These are phyloP conservation scores for Temnothorax longispinosus DNA, from an alignment of 1,140 invertebrate genomes.

Conservation along the genomic window DNA sequence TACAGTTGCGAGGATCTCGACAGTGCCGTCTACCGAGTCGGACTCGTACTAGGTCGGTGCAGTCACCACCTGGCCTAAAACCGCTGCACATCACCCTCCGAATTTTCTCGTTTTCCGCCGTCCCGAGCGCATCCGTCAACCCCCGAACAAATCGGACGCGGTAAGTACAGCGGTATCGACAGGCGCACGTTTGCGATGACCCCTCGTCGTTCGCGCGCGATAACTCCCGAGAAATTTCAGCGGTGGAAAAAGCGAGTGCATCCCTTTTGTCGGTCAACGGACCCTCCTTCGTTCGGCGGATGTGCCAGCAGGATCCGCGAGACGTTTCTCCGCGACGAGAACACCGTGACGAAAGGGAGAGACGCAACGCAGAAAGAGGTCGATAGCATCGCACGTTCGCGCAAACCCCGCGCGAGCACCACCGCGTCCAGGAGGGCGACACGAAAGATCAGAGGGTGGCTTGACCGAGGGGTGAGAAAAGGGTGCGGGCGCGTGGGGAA, in stretches of 20 bases:
- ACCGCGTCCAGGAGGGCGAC: neutral
- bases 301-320: neutral
- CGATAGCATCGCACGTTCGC: conserved; percentile 80
- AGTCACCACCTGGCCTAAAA: conserved; percentile 79
- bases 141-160: conserved; percentile 66
- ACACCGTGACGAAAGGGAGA: neutral
- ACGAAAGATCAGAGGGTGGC: neutral
- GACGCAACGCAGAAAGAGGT: conserved; percentile 65
- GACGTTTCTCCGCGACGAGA: neutral
- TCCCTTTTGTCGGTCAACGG: no score
- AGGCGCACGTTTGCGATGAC: neutral
- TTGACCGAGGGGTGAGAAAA: neutral
- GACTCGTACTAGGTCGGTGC: conserved; percentile 75
- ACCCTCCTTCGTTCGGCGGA: no score
- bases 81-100: conserved; percentile 67
- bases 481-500: neutral
- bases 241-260: neutral
- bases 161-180: conserved; percentile 29
- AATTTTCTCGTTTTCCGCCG: conserved; percentile 40
- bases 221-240: neutral
- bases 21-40: conserved; percentile 77
- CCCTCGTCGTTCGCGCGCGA: neutral
- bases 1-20: conserved; percentile 49
- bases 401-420: conserved; percentile 54
- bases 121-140: neutral